Conservation (phyloP, 2,888 invertebrate species). For the Malacosoma neustria region DNA sequence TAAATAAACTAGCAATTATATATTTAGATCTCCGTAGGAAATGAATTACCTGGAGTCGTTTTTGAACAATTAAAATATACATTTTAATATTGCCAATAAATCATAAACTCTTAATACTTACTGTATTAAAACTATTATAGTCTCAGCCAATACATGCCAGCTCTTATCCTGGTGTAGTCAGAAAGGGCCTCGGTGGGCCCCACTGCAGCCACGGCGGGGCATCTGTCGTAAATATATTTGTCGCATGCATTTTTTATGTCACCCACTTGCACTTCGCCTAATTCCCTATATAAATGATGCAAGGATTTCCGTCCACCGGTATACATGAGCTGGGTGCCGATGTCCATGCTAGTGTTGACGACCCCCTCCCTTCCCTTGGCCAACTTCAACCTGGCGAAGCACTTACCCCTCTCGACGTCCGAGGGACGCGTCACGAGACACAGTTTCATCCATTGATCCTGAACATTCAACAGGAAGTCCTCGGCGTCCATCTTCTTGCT, state of each 20-base stretch:
- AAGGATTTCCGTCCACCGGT: conserved; percentile 12
- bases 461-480: conserved; percentile 41
- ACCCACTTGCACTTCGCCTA: neutral
- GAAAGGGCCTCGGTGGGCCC: conserved; percentile 93
- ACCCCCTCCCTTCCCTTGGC: conserved; percentile 30
- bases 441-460: conserved; percentile 50
- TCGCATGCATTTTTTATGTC: conserved; percentile 20
- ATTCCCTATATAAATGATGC: neutral
- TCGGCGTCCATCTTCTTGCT: conserved; percentile 35
- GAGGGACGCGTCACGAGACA: conserved; percentile 26
- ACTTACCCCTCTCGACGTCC: conserved; percentile 41
- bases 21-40: too few relatives aligned
- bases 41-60: too few relatives aligned
- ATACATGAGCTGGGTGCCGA: conserved; percentile 44
- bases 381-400: conserved; percentile 34
- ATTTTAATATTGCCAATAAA: too few relatives aligned
- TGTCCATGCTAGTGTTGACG: conserved; percentile 37
- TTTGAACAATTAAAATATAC: too few relatives aligned
- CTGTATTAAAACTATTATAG: neutral
- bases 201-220: conserved; percentile 94
- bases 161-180: conserved; percentile 91
- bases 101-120: too few relatives aligned
- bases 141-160: conserved; percentile 92
- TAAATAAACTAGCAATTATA: too few relatives aligned
- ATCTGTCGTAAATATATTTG: conserved; percentile 95